Conservation (phyloP, 37 sponge, comb jelly and placozoan genomes). For the Amphimedon queenslandica region DNA sequence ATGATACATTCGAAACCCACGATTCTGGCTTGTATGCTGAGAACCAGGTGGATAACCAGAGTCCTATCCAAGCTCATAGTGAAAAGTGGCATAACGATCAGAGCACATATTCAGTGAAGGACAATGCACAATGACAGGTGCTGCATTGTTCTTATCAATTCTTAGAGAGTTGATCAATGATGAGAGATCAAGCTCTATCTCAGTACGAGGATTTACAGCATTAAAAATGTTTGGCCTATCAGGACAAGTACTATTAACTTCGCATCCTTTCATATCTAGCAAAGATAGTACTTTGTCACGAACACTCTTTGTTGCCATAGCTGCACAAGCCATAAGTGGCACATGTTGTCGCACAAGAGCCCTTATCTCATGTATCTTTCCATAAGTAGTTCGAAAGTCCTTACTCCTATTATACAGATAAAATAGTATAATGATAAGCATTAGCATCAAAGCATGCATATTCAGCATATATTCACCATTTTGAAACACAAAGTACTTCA, state of each 20-base stretch:
- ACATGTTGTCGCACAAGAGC: slow-evolving; percentile 33
- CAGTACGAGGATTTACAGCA: slow-evolving; percentile 12
- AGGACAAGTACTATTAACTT: slow-evolving; percentile 16
- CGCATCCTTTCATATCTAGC: slow-evolving; percentile 20
- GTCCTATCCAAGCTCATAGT: slow-evolving; percentile 11
- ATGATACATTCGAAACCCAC: slow-evolving; percentile 30
- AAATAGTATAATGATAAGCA: not conserved
- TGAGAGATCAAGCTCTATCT: slow-evolving; percentile 14
- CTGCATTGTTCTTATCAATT: slow-evolving; percentile 7
- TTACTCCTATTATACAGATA: slow-evolving; percentile 26
- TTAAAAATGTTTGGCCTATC: slow-evolving; percentile 47
- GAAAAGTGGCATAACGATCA: slow-evolving; percentile 17
- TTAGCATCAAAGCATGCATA: not conserved
- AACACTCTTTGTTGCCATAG: slow-evolving; percentile 13
- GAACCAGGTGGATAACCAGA: slow-evolving; percentile 10
- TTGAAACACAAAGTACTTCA: too few species aligned
- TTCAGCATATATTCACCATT: too few species aligned
- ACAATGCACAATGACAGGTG: slow-evolving; percentile 23
- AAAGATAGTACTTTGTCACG: slow-evolving; percentile 7
- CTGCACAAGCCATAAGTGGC: slow-evolving; percentile 32
- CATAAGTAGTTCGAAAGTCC: slow-evolving; percentile 44
- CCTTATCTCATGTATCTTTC: slow-evolving; percentile 33
- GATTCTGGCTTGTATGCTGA: slow-evolving; percentile 16
- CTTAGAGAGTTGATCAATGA: slow-evolving; percentile 7
- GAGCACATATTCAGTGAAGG: slow-evolving; percentile 23